These are phyloP conservation scores for Chascanopsetta lugubris DNA, from an alignment of 2,113 vertebrate genomes.

Conservation along the genomic window DNA sequence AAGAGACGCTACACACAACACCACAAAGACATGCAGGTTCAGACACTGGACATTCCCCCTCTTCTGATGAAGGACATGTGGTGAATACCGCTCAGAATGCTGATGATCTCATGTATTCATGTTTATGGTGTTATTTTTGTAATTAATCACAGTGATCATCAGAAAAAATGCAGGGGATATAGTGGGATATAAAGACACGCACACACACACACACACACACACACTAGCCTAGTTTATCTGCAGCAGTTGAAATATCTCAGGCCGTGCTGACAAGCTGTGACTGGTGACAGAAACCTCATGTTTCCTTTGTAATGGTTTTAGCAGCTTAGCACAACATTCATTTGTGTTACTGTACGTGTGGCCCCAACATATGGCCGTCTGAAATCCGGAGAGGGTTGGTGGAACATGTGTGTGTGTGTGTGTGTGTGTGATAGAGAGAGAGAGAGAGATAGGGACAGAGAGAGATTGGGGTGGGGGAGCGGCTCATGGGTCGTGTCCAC, in stretches of 20 bases:
- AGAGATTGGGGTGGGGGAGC: slow-evolving; percentile 11
- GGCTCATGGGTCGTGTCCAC: slow-evolving; percentile 38
- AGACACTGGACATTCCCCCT: too few species aligned
- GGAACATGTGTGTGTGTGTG: slow-evolving; percentile 15
- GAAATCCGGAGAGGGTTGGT: slow-evolving; percentile 56
- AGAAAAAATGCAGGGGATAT: too few species aligned
- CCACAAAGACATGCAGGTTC: too few species aligned
- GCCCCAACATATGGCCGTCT: slow-evolving; percentile 41
- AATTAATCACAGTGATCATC: too few species aligned
- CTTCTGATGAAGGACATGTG: too few species aligned
- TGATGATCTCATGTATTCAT: too few species aligned
- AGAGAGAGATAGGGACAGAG: slow-evolving; percentile 9
- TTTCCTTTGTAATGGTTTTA: slow-evolving; percentile 42
- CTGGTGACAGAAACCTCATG: background rate
- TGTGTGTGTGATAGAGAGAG: background rate
- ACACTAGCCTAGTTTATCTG: background rate
- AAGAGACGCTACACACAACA: too few species aligned
- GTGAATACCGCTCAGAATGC: too few species aligned
- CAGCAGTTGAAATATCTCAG: too few species aligned
- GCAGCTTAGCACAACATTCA: slow-evolving; percentile 44
- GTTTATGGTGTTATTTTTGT: too few species aligned
- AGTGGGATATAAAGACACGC: too few species aligned
- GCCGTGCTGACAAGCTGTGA: background rate
- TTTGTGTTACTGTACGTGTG: slow-evolving; percentile 27
- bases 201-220: background rate